Conservation (phyloP, 1,140 invertebrate species). For the Caenorhabditis briggsae region DNA sequence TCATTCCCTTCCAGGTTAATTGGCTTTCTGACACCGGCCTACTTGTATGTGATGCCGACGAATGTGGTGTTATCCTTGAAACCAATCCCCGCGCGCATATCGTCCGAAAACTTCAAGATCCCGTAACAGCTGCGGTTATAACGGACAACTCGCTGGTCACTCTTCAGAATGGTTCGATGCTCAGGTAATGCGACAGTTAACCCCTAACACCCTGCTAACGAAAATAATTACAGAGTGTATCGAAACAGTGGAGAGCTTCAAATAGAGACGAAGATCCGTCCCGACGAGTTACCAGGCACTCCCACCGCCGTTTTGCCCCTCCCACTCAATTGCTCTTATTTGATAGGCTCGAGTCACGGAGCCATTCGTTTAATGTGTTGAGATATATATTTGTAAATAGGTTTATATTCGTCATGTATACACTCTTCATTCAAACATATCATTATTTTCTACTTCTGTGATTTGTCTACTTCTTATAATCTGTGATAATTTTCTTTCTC, state of each 20-base stretch:
- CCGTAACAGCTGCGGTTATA: not conserved
- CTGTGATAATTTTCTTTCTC: not conserved
- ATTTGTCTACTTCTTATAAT: not conserved
- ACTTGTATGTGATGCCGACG: constrained; percentile 54
- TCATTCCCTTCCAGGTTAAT: constrained; percentile 12
- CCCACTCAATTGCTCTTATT: constrained; percentile 54
- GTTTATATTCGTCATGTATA: not conserved
- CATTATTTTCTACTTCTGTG: constrained; percentile 1
- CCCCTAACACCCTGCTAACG: not conserved
- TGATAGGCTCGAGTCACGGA: constrained; percentile 54
- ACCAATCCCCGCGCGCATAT: constrained; percentile 5
- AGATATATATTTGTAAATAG: constrained; percentile 36
- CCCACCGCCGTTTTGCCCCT: constrained; percentile 24
- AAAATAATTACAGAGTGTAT: constrained; percentile 17
- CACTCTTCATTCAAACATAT: not conserved
- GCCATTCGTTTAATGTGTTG: constrained; percentile 57
- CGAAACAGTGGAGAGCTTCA: constrained; percentile 32
- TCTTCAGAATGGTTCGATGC: constrained; percentile 20
- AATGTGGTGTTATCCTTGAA: constrained; percentile 29
- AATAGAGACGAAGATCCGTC: constrained; percentile 48
- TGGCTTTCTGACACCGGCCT: constrained; percentile 44
- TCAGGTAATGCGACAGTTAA: not conserved
- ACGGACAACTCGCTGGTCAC: constrained; percentile 42
- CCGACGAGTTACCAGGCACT: constrained; percentile 15
- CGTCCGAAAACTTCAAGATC: constrained; percentile 44